Conservation (phyloP, 2,888 invertebrate genomes). For the Drosophila pseudotakahashii region DNA sequence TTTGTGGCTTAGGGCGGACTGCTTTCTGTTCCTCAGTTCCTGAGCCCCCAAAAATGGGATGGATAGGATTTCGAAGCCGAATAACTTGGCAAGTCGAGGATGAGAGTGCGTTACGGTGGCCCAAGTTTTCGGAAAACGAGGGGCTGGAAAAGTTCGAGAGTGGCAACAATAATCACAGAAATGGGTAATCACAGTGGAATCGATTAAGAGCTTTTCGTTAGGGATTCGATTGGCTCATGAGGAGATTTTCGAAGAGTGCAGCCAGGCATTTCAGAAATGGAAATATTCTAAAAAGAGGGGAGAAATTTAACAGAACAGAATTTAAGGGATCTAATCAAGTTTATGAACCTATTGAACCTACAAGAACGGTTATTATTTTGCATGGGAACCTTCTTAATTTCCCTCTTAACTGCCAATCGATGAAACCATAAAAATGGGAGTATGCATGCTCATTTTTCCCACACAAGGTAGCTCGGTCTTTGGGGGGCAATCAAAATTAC, state of each 20-base stretch:
- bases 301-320: neutral
- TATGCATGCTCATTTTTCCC: neutral
- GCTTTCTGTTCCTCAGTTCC: neutral
- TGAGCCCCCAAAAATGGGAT: neutral
- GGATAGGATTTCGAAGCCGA: constrained; percentile 25
- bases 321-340: neutral
- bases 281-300: neutral
- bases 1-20: constrained; percentile 58
- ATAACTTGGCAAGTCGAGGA: constrained; percentile 16
- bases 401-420: constrained; percentile 25
- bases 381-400: constrained; percentile 8
- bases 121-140: constrained; percentile 39
- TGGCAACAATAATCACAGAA: constrained; percentile 46
- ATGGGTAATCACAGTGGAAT: constrained; percentile 33
- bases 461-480: constrained; percentile 12
- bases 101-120: constrained; percentile 49
- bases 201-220: constrained; percentile 20
- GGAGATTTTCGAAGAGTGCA: neutral
- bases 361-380: too few species aligned
- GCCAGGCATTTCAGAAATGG: neutral
- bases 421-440: constrained; percentile 19
- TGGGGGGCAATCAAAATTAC: constrained; percentile 69
- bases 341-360: neutral
- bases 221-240: constrained; percentile 4
- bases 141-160: constrained; percentile 28